A percentile compares a stretch with the other conserved stretches of the same genome.
These are phyloP conservation scores for Betta splendens DNA, from an alignment of 2,797 vertebrate genomes.

Conservation along the genomic window DNA sequence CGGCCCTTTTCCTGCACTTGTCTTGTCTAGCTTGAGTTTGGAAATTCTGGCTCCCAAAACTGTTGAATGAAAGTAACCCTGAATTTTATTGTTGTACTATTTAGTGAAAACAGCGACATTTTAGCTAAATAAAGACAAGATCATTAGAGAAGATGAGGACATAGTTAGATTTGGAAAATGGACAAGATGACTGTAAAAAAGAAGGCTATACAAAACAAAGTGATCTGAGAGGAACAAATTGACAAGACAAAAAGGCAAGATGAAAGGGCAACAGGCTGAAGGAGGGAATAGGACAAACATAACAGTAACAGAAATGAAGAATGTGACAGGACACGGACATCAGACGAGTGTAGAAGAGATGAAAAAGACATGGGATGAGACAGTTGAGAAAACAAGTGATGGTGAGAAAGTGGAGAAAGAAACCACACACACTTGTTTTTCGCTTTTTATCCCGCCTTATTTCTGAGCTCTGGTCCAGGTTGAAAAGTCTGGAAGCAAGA, in stretches of 20 bases:
- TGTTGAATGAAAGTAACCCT: conserved; percentile 9
- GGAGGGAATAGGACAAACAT: neutral
- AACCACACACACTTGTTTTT: neutral
- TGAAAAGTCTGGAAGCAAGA: conserved; percentile 43
- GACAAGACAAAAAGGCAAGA: neutral
- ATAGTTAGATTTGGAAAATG: neutral
- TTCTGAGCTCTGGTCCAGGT: conserved; percentile 46
- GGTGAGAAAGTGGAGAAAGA: neutral
- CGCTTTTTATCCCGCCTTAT: conserved; percentile 13
- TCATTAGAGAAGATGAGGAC: neutral
- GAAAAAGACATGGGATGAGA: neutral
- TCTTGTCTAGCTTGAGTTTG: conserved; percentile 24
- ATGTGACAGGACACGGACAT: neutral
- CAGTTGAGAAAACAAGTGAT: neutral
- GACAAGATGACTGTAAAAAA: neutral
- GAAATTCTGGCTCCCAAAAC: conserved; percentile 13
- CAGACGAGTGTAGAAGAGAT: conserved; percentile 11
- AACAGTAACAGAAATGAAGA: neutral
- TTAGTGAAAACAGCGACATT: too few species aligned
- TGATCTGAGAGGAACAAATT: neutral
- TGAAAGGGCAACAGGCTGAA: neutral
- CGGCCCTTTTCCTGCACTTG: conserved; percentile 38
- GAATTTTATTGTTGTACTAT: conserved; percentile 5
- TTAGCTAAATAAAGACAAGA: too few species aligned
- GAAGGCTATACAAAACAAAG: too few species aligned